phyloP scores from a whole-genome alignment of 1,140 invertebrate species.

The Drosophila pandora region DNA sequence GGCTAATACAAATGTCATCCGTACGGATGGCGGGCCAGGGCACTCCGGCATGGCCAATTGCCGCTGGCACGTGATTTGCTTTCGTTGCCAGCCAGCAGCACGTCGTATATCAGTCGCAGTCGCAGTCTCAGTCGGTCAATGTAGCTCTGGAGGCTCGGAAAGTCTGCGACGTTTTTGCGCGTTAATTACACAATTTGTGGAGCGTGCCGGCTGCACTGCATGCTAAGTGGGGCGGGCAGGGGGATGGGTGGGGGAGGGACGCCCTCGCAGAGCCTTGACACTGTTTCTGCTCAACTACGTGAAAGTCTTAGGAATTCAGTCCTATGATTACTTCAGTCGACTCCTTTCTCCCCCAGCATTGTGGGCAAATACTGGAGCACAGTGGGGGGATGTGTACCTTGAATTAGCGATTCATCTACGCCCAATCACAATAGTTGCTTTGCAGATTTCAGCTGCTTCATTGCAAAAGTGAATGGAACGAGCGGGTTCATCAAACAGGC shows the following conservation, averaged over 20 bases:
- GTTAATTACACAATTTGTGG: conserved; percentile 57
- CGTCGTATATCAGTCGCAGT: conserved; percentile 46
- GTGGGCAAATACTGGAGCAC: neutral
- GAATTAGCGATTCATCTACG: conserved; percentile 52
- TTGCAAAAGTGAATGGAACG: conserved; percentile 51
- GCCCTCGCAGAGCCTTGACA: conserved; percentile 60
- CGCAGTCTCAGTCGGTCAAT: conserved; percentile 40
- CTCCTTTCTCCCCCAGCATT: conserved; percentile 2
- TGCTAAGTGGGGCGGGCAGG: conserved; percentile 40
- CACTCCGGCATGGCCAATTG: conserved; percentile 48
- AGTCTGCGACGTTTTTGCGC: conserved; percentile 23
- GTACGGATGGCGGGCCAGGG: conserved; percentile 28
- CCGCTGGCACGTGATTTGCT: conserved; percentile 75
- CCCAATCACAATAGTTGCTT: conserved; percentile 33
- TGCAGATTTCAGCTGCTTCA: neutral
- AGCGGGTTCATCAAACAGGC: conserved; percentile 31
- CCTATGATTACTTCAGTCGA: neutral
- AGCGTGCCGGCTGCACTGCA: conserved; percentile 44
- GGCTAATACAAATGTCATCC: conserved; percentile 69
- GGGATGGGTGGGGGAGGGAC: conserved; percentile 7
- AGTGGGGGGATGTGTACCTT: neutral
- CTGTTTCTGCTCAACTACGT: conserved; percentile 24
- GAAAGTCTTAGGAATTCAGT: conserved; percentile 7
- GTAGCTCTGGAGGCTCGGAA: conserved; percentile 16
- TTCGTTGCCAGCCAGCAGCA: conserved; percentile 43